Base-by-base conservation (phyloP, 2,797 vertebrate genomes). In the Chloroceryle amazona region DNA sequence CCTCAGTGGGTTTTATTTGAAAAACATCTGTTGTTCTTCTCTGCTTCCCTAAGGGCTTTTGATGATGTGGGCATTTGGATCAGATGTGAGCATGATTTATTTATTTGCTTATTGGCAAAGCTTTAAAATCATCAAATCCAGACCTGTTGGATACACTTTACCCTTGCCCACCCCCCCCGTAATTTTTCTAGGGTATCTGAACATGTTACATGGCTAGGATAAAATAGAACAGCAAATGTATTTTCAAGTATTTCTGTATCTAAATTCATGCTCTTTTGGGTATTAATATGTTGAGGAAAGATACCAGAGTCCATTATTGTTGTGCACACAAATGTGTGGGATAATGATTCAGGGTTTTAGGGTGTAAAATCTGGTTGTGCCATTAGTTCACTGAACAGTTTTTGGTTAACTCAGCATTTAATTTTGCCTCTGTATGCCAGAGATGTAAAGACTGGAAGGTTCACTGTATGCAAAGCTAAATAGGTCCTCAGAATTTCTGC, bases 11-110 rank as follows among this genome's bases (percentile, higher is more conserved):
- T 44, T 87, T 80, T 74, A 46, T 49, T 90, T 88, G n/a, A 39
- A 72, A 72, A 93, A 72, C 76, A 72, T 91, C 65, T 86, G 68
- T 67, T 85, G 51, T 81, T 85, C 26, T 67, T 89, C 54, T 82
- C n/a, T 42, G 71, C 31, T 86, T 91, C 70, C 58, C 35, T 51
- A 55, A 90, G 70, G 93, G 71, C 65, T 90, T 61, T 23, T 54
- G 46, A 25, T n/a, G 49, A 54, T 75, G 49, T 79, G 54, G 41
- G 35, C 55, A 26, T 81, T 94, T 91, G 82, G 54, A 81, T 96
- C 68, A 84, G 49, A 73, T 79, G 41, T 49, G 44, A 61, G 33
- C 74, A 39, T 54, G 37, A 72, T 88, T 91, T 83, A 47, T 92
- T 57, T 92, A 10, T 65, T 83, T 83, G 49, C 54, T 86, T 78